These are phyloP conservation scores for Campylorhamphus procurvoides DNA, from an alignment of 2,113 vertebrate species.

Conservation along the genomic window DNA sequence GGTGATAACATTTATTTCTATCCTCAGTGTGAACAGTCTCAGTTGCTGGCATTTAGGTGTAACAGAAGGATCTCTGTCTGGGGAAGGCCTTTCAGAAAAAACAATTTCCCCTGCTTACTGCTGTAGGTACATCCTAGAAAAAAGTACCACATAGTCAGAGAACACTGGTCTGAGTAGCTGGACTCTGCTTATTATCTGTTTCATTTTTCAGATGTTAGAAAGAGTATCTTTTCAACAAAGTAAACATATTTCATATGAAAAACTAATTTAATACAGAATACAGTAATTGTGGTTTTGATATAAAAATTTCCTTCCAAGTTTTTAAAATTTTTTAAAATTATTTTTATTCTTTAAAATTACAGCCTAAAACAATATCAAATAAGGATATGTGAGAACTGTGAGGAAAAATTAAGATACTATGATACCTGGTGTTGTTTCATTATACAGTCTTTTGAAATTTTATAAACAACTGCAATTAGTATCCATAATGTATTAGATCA, in stretches of 20 bases:
- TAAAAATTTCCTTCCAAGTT: not conserved
- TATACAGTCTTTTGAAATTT: not conserved
- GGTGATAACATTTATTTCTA: not conserved
- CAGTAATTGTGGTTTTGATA: not conserved
- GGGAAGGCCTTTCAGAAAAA: not conserved
- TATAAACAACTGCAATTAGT: not conserved
- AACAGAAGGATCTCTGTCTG: not conserved
- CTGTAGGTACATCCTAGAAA: not conserved
- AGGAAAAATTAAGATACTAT: not conserved
- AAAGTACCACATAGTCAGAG: accelerated
- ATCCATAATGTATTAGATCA: not conserved
- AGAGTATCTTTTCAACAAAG: not conserved
- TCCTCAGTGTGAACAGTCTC: not conserved
- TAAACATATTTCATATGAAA: not conserved
- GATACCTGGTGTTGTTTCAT: not conserved
- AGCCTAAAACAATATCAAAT: not conserved
- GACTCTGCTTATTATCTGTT: not conserved
- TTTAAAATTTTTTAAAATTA: not conserved
- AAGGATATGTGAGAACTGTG: not conserved
- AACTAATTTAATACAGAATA: not conserved
- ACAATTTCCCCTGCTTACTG: not conserved
- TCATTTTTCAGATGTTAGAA: not conserved
- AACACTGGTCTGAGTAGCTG: not conserved
- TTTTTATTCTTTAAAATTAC: not conserved
- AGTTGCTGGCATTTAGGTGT: not conserved